Evolutionary conservation across 2,113 vertebrate genomes (phyloP).

Genomic region (Microcebus griseorufus): DNA sequence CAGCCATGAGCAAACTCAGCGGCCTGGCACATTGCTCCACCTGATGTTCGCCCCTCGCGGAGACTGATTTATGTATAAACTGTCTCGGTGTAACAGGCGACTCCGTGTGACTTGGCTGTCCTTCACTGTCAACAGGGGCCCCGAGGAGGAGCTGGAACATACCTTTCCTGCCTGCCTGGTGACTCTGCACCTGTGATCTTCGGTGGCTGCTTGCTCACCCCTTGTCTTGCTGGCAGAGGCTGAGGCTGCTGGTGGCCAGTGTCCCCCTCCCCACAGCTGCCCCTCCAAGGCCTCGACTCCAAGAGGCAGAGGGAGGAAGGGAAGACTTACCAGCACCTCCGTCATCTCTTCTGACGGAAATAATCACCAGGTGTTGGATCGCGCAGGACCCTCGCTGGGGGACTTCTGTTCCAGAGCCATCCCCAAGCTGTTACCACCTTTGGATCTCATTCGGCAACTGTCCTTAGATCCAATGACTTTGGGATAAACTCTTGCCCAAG

Average conservation of each 20-base stretch:
- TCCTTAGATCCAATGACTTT: conserved; percentile 43
- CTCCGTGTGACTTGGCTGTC: conserved; percentile 66
- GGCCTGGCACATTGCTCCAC: background rate
- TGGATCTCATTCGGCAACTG: background rate
- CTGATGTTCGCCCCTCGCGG: background rate
- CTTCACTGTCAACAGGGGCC: conserved; percentile 27
- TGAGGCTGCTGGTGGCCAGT: background rate
- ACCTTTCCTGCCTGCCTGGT: background rate
- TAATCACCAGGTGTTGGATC: background rate
- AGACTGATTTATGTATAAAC: conserved; percentile 41
- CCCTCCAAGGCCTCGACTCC: background rate
- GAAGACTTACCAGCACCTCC: background rate
- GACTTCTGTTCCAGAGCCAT: conserved; percentile 45
- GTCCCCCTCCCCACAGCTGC: background rate
- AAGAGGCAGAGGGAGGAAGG: background rate
- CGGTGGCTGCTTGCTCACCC: background rate
- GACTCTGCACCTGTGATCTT: conserved; percentile 51
- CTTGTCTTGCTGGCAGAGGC: conserved; percentile 26
- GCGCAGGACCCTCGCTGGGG: background rate
- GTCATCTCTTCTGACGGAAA: background rate
- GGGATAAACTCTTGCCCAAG: conserved; percentile 21
- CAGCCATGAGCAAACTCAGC: background rate
- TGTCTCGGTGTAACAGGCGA: background rate
- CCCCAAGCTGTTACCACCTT: conserved; percentile 42
- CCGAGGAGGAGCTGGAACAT: background rate